These are phyloP conservation scores for Gavia stellata DNA, from an alignment of 2,113 vertebrate genomes.

Conservation along the genomic window DNA sequence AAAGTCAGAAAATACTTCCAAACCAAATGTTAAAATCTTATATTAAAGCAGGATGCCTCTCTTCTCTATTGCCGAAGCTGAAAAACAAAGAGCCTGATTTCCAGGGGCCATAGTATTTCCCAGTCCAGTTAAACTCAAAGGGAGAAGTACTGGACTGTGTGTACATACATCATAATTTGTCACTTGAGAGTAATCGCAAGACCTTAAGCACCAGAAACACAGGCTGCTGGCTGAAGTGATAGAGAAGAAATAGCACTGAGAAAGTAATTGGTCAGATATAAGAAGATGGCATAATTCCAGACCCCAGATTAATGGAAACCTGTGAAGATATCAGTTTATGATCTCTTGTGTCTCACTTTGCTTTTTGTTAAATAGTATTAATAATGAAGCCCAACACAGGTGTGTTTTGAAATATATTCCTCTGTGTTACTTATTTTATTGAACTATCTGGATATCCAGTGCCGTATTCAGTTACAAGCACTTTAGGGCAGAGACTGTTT, in stretches of 20 bases:
- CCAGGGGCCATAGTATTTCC: neutral
- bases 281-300: neutral
- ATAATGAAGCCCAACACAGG: neutral
- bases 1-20: conserved; percentile 1
- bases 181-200: neutral
- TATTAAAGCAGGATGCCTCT: neutral
- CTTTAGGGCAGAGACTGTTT: neutral
- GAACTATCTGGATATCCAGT: neutral
- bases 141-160: neutral
- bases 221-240: neutral
- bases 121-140: neutral
- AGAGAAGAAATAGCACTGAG: neutral
- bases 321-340: neutral
- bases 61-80: neutral
- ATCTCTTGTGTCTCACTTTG: neutral
- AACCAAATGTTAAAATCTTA: neutral
- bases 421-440: neutral
- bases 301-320: neutral
- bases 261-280: neutral
- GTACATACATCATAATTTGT: neutral
- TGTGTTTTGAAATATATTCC: neutral
- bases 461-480: neutral
- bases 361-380: neutral
- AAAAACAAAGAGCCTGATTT: neutral
- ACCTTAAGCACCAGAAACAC: neutral